Evolutionary conservation across 2,888 invertebrate genomes (phyloP), one percentile per base, ranked within the genome.

Genomic region (Frankliniella intonsa): DNA sequence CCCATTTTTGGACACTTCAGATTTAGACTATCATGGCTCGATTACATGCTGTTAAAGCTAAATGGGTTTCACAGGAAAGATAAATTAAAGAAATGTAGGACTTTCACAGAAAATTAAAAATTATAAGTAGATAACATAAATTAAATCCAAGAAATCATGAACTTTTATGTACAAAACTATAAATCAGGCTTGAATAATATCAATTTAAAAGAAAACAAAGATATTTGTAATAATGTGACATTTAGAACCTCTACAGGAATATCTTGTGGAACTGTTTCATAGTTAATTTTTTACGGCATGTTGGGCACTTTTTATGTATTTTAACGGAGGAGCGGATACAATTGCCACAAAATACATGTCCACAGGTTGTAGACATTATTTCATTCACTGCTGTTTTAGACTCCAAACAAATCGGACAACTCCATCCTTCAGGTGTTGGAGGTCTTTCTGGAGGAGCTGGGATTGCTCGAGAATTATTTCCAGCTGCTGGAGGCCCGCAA

Each of bases 321-420:
- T 10, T 76, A 9, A 76, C 69, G 0, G 69, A 22, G 7, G 69
- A 76, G 12, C 69, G 69, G 25, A 76, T 76, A 76, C 69, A 76
- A 12, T 22, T 76, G 1, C 69, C 69, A 25, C 69, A 76, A 76
- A 76, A 76, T 12, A 76, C 25, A 76, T 76, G 69, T 25, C 69
- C 69, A 76, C 69, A 76, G 1, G 69, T 76, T 76, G 69, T 76
- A 8, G 69, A 76, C 69, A 76, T 76, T 10, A 76, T 76, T 76
- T 76, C 69, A 76, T 12, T 22, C 22, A 76, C 69, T 25, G 69
- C 69, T 7, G 69, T 76, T 12, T 76, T 76, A 0, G 69, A 76
- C 25, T 76, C 69, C 25, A 76, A 12, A 25, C 69, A 76, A 7
- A 76, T 76, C 3, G 69, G 69, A 9, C 69, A 76, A 22, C 69